These are phyloP conservation scores for Australoheros facetus DNA, from an alignment of 2,797 vertebrate species.

Conservation along the genomic window DNA sequence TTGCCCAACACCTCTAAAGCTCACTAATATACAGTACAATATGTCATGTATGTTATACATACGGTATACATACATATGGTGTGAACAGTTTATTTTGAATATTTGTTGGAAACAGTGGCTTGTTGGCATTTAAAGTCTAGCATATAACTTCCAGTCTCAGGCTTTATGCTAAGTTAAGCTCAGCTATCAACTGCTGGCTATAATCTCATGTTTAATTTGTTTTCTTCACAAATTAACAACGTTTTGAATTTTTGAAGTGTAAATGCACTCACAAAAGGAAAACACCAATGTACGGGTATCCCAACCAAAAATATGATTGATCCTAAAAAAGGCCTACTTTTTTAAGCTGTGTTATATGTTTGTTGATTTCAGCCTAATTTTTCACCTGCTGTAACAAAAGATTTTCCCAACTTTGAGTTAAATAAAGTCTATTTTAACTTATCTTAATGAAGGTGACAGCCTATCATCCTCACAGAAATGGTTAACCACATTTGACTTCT, in stretches of 20 bases:
- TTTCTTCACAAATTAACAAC: too few relatives aligned
- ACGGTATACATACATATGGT: neutral
- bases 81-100: neutral
- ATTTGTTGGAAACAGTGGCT: neutral
- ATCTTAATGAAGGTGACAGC: neutral
- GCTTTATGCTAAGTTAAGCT: too few relatives aligned
- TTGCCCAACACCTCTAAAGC: neutral
- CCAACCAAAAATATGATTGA: too few relatives aligned
- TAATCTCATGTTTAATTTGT: neutral
- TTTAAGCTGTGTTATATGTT: too few relatives aligned
- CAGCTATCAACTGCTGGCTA: too few relatives aligned
- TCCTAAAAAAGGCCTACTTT: too few relatives aligned
- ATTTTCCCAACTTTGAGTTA: neutral
- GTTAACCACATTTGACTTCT: neutral
- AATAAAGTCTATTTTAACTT: neutral
- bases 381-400: neutral
- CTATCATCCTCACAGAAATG: too few relatives aligned
- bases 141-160: too few relatives aligned
- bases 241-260: too few relatives aligned
- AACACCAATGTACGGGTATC: too few relatives aligned
- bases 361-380: too few relatives aligned
- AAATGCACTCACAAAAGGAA: too few relatives aligned
- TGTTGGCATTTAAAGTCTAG: neutral
- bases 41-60: neutral
- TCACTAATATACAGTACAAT: neutral